Evolutionary conservation across 2,113 vertebrate species (phyloP).

Genomic region (Lycaon pictus): DNA sequence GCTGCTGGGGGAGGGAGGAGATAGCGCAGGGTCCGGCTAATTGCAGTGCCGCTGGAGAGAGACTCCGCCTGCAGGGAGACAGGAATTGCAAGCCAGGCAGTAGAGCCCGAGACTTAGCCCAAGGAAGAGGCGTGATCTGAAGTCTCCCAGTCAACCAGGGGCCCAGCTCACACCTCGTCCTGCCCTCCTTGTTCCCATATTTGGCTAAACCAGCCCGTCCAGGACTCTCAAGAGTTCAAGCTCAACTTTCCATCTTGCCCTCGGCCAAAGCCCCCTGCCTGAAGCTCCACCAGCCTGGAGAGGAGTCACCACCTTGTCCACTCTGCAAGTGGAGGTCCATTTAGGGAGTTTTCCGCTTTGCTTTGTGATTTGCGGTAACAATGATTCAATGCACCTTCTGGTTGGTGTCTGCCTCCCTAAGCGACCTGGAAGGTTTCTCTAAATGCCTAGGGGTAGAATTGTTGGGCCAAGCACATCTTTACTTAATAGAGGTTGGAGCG

Average conservation of each 20-base stretch:
- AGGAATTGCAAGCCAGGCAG: neutral
- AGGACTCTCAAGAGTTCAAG: neutral
- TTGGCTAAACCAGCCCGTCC: neutral
- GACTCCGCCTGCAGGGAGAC: neutral
- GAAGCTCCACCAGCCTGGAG: neutral
- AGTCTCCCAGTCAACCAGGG: neutral
- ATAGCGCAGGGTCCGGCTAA: neutral
- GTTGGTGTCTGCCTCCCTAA: neutral
- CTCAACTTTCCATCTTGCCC: neutral
- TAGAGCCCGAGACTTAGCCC: neutral
- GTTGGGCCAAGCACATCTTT: neutral
- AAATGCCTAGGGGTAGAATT: neutral
- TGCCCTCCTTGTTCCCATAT: neutral
- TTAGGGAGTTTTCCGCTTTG: neutral
- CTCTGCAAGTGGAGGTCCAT: neutral
- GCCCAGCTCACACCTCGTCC: neutral
- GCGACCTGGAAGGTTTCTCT: neutral
- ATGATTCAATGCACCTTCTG: neutral
- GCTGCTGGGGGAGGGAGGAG: neutral
- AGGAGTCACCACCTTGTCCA: neutral
- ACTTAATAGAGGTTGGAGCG: neutral
- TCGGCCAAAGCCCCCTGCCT: neutral
- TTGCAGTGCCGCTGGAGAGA: neutral
- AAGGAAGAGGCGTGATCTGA: no score
- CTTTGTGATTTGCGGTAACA: neutral